Conservation (phyloP, 2,888 invertebrate genomes). For the Tolmerus cingulatus region DNA sequence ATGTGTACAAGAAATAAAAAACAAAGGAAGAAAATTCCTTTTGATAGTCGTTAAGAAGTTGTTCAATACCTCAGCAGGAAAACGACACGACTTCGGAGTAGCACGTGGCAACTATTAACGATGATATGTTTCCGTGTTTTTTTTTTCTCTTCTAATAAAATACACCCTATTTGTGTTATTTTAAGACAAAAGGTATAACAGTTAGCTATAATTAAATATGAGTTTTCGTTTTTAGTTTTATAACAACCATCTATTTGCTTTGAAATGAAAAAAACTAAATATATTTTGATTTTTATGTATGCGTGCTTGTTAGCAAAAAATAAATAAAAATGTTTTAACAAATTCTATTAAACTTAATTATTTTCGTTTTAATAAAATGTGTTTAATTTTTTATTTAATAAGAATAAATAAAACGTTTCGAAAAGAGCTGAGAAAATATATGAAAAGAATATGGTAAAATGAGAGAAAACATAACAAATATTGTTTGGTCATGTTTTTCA, state of each 20-base stretch:
- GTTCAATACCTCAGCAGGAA: background rate
- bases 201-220: background rate
- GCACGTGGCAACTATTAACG: background rate
- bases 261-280: too few species aligned
- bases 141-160: background rate
- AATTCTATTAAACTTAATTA: too few species aligned
- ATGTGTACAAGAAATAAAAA: too few species aligned
- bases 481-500: background rate
- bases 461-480: background rate
- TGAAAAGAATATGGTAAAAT: background rate
- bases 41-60: background rate
- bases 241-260: too few species aligned
- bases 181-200: background rate
- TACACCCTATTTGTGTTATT: background rate
- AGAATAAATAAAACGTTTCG: background rate
- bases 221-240: background rate
- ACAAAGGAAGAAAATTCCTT: background rate
- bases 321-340: too few species aligned
- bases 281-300: too few species aligned
- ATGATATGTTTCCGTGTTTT: background rate
- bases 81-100: background rate
- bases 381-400: background rate
- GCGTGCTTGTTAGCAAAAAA: too few species aligned
- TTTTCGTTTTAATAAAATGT: too few species aligned
- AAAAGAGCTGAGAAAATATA: background rate